These are phyloP conservation scores for Scomber japonicus DNA, from an alignment of 2,113 vertebrate genomes.

Conservation along the genomic window DNA sequence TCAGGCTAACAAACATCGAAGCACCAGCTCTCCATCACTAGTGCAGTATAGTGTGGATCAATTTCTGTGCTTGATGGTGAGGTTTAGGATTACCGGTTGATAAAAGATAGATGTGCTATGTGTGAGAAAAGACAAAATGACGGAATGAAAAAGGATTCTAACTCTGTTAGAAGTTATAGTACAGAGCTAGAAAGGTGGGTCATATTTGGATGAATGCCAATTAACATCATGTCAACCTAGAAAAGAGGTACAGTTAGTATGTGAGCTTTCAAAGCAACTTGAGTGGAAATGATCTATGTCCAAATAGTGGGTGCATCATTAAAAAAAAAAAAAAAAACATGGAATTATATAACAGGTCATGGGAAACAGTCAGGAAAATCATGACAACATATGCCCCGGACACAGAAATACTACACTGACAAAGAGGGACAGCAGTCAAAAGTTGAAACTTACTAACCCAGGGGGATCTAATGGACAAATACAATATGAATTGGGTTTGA, in stretches of 20 bases:
- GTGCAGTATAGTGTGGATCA: conserved; percentile 30
- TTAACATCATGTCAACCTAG: neutral
- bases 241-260: neutral
- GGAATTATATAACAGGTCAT: conserved; percentile 33
- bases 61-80: conserved; percentile 26
- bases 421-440: conserved; percentile 22
- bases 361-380: conserved; percentile 15
- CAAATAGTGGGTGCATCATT: neutral
- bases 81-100: conserved; percentile 26
- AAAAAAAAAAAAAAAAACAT: neutral
- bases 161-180: too few species aligned
- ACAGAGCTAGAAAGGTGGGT: neutral
- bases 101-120: neutral
- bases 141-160: too few species aligned
- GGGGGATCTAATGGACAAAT: conserved; percentile 9
- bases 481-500: neutral
- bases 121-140: neutral
- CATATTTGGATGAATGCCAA: conserved; percentile 2
- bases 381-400: conserved; percentile 31
- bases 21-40: conserved; percentile 36
- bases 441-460: conserved; percentile 20
- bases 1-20: conserved; percentile 57
- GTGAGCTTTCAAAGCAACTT: conserved; percentile 20
- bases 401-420: neutral
- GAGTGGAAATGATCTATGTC: neutral